Evolutionary conservation across 64 coral and sea anemone genomes (phyloP).

Genomic region (Actinia equina): DNA sequence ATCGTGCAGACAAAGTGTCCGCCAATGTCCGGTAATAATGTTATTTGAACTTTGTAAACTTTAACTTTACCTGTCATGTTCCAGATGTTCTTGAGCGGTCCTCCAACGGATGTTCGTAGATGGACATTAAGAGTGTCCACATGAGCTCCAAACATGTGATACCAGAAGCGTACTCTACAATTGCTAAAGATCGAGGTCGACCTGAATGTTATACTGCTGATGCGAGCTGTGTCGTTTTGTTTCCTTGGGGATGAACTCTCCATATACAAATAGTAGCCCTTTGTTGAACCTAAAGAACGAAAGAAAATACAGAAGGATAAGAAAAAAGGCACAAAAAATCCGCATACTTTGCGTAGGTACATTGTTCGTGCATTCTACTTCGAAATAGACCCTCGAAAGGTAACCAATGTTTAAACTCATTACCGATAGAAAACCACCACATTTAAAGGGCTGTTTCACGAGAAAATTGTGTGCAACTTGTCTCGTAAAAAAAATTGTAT

Average conservation of each 20-base stretch:
- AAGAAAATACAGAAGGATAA: neutral
- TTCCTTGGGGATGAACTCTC: conserved; percentile 91
- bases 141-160: conserved; percentile 92
- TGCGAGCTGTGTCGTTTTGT: conserved; percentile 72
- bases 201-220: conserved; percentile 82
- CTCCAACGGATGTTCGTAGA: conserved; percentile 57
- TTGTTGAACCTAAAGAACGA: conserved; percentile 49
- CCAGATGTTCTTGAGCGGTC: conserved; percentile 62
- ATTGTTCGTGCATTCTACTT: no score
- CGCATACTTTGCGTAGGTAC: no score
- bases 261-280: conserved; percentile 87
- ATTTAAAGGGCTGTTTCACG: no score
- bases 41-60: no score
- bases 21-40: no score
- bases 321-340: neutral
- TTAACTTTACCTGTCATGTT: conserved; percentile 71
- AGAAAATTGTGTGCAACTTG: no score
- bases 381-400: no score
- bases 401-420: no score
- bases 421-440: no score
- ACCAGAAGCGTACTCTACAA: conserved; percentile 88
- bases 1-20: no score
- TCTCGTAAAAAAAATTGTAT: no score
- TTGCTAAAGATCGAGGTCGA: conserved; percentile 33
- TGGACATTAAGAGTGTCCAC: conserved; percentile 73